A percentile compares a stretch with the other conserved stretches of the same genome.
Conservation (phyloP, 2,113 vertebrate genomes). For the Takifugu bimaculatus region DNA sequence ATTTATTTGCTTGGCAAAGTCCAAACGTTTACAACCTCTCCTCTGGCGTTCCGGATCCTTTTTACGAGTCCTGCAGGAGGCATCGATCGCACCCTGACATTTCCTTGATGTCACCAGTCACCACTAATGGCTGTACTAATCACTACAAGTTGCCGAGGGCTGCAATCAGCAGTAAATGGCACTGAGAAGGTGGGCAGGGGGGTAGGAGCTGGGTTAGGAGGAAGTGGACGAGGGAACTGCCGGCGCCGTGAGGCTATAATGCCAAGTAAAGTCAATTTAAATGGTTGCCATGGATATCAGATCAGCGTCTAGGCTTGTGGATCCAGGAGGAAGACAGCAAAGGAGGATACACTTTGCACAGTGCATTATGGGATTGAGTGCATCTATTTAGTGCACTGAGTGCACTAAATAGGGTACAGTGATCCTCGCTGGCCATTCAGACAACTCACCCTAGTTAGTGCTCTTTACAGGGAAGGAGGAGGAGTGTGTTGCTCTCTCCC, state of each 20-base stretch:
- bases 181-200: background rate
- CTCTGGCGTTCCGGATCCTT: background rate
- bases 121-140: conserved; percentile 7
- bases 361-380: too few relatives aligned
- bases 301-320: background rate
- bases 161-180: conserved; percentile 1
- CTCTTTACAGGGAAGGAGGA: too few relatives aligned
- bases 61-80: background rate
- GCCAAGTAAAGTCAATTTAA: too few relatives aligned
- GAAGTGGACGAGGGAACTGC: background rate
- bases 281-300: too few relatives aligned
- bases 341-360: background rate
- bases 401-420: too few relatives aligned
- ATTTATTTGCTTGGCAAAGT: background rate
- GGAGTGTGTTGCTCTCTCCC: too few relatives aligned
- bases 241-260: background rate
- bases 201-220: background rate
- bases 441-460: too few relatives aligned
- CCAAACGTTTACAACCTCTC: background rate
- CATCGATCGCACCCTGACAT: conserved; percentile 19
- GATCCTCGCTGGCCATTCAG: too few relatives aligned
- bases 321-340: conserved; percentile 33
- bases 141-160: conserved; percentile 6
- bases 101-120: conserved; percentile 12
- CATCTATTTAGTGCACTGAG: too few relatives aligned